Percentiles rank a stretch among this genome's conserved stretches.
Evolutionary conservation across 1,140 invertebrate species (phyloP).

Genomic region (Drosophila nikananu): DNA sequence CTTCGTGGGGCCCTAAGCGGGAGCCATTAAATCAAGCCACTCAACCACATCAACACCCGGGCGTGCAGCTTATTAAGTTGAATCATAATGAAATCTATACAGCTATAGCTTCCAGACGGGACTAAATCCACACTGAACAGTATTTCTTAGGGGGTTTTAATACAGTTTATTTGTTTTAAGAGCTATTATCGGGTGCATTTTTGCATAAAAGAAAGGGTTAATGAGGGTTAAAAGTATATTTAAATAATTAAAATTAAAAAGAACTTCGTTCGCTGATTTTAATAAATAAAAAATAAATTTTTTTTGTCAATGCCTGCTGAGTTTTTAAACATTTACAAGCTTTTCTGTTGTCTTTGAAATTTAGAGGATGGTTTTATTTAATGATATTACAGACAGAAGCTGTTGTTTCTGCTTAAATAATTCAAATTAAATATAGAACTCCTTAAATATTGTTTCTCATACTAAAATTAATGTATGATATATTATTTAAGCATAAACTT

Average conservation of each 20-base stretch:
- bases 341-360: too few species aligned
- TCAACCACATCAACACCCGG: constrained; percentile 65
- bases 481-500: too few species aligned
- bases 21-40: constrained; percentile 69
- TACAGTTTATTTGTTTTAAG: not conserved
- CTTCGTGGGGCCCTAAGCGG: constrained; percentile 39
- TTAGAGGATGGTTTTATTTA: too few species aligned
- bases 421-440: too few species aligned
- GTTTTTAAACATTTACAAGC: too few species aligned
- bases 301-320: too few species aligned
- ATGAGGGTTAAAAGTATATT: not conserved
- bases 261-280: not conserved
- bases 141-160: not conserved
- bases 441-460: too few species aligned
- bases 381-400: too few species aligned
- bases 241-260: not conserved
- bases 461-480: too few species aligned
- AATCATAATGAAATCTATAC: constrained; percentile 67
- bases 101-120: constrained; percentile 16
- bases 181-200: not conserved
- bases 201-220: not conserved
- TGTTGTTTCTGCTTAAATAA: too few species aligned
- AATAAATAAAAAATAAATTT: not conserved
- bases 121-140: constrained; percentile 4
- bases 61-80: constrained; percentile 62